Evolutionary conservation across 2,113 vertebrate species (phyloP), one percentile per base, ranked within the genome.

Genomic region (Ochotona princeps): DNA sequence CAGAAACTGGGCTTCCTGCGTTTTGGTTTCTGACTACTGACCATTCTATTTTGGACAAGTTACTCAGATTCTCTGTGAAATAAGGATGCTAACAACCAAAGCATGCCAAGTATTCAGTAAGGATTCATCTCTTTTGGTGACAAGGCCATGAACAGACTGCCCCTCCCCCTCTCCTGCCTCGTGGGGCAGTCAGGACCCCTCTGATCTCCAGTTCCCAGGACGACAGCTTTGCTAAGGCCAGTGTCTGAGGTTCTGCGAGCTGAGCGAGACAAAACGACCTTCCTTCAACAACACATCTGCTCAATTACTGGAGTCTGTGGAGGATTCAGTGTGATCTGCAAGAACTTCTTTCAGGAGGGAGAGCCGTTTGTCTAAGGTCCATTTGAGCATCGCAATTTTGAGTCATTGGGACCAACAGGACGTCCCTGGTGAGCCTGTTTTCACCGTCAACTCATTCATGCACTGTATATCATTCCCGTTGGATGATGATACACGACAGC

Each of bases 1-100:
- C 14, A 30, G 51, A 15, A 83, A 69, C 5, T 67, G 20, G 38
- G 3, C 23, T 76, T 90, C 23, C 20, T 69, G 4, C 21, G 47
- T 61, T 92, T 83, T 30, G 18, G 38, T 20, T 65, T 84, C 49
- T 69, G 66, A 84, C 21, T n/a, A 51, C 4, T 63, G 32, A 4
- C 10, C 87, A 0, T 12, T 38, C 75, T 47, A 89, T 11, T 73
- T 30, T 1, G 4, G 38, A 5, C 3, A 75, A 21, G 4, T 69
- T 81, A 35, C 47, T 86, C 65, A 67, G 15, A 73, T 93, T 90
- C 63, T 65, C 44, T 83, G 80, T 74, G 35, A 90, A 72, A 72
- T 70, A 74, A 72, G 3, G 8, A 49, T 72, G 28, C 8, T 38
- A 73, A 57, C 0, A 20, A 20, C 30, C 13, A 14, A 13, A 20